phyloP scores from a whole-genome alignment of 2,797 vertebrate genomes.

The Hipposideros larvatus region DNA sequence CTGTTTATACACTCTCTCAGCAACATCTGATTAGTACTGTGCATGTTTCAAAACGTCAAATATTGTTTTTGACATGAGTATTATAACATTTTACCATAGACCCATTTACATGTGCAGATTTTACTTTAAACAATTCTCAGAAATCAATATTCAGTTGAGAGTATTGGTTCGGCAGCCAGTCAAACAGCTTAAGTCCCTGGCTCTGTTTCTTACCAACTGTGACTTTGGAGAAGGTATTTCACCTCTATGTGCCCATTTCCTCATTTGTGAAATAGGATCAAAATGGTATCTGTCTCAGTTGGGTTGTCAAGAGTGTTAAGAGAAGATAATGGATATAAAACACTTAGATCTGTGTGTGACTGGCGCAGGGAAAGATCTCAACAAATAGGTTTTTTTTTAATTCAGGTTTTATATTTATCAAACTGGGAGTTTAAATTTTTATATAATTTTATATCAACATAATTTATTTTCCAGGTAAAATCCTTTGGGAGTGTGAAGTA shows the following conservation, averaged over 20 bases:
- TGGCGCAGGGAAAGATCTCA: neutral
- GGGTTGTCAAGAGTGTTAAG: neutral
- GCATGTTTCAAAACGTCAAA: constrained; percentile 26
- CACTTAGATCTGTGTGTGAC: neutral
- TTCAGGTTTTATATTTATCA: constrained; percentile 7
- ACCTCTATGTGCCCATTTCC: neutral
- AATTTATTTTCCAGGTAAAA: constrained; percentile 27
- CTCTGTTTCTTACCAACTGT: neutral
- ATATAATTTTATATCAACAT: neutral
- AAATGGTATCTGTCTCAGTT: neutral
- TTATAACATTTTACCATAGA: neutral
- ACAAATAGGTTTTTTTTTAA: neutral
- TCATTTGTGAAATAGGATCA: neutral
- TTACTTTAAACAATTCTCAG: constrained; percentile 44
- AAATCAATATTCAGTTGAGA: neutral
- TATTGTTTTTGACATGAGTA: neutral
- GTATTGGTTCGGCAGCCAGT: neutral
- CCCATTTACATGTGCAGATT: neutral
- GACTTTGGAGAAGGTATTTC: neutral
- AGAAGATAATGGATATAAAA: neutral
- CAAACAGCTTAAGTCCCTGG: neutral
- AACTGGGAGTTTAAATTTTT: neutral
- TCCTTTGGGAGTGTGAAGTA: neutral
- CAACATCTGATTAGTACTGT: constrained; percentile 16
- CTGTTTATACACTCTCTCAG: neutral